Evolutionary conservation across 2,113 vertebrate genomes (phyloP).

Genomic region (Phaetusa simplex): DNA sequence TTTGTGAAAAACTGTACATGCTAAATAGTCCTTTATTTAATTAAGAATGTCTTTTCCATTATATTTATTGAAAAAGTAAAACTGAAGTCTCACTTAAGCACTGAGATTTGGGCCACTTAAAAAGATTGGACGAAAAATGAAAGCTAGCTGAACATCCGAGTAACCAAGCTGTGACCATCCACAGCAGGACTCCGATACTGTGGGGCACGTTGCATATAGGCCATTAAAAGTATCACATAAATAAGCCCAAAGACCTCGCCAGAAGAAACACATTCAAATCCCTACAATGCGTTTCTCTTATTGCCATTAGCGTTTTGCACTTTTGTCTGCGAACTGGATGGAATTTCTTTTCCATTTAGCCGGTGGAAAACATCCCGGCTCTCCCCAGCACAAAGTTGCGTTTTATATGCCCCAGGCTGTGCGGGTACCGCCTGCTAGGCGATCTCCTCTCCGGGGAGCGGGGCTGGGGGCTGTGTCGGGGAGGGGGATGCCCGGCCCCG

Average conservation of each 20-base stretch:
- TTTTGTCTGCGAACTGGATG: not conserved
- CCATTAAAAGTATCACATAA: not conserved
- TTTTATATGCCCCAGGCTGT: not conserved
- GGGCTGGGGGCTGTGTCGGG: not conserved
- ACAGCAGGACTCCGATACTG: not conserved
- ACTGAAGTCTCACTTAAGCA: not conserved
- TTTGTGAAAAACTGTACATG: not conserved
- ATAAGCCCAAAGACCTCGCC: not conserved
- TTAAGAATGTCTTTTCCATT: not conserved
- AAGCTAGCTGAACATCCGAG: not conserved
- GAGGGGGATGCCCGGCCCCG: not conserved
- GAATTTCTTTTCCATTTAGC: not conserved
- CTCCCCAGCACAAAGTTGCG: not conserved
- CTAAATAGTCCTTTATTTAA: not conserved
- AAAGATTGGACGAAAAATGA: not conserved
- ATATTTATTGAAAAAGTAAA: not conserved
- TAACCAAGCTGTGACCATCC: not conserved
- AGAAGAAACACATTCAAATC: not conserved
- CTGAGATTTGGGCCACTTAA: not conserved
- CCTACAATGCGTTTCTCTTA: not conserved
- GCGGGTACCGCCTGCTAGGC: not conserved
- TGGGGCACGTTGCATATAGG: not conserved
- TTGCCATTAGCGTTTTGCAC: not conserved
- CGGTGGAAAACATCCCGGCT: rapidly evolving
- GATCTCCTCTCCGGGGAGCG: not conserved